A percentile compares a stretch with the other conserved stretches of the same genome.
phyloP scores from a whole-genome alignment of 2,888 invertebrate species.

The Hypena proboscidalis region DNA sequence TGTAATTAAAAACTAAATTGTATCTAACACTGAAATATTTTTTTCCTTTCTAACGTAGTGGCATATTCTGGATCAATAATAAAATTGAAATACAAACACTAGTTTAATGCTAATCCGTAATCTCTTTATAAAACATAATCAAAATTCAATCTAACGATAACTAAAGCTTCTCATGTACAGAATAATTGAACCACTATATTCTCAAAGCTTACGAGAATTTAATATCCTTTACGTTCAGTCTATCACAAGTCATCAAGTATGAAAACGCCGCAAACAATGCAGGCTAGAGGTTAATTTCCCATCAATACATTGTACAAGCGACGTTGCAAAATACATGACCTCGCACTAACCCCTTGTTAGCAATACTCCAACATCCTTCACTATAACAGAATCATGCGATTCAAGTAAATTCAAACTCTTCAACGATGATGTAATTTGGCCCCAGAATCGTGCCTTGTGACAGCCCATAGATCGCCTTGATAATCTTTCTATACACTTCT shows the following conservation, averaged over 20 bases:
- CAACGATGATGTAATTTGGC: not conserved
- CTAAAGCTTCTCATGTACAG: no score
- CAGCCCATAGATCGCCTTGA: not conserved
- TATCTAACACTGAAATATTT: no score
- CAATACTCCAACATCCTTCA: constrained; percentile 14
- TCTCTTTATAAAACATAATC: no score
- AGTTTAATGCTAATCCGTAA: no score
- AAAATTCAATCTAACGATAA: no score
- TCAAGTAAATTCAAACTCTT: not conserved
- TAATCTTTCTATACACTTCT: no score
- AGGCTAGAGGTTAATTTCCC: constrained; percentile 41
- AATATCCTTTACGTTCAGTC: constrained; percentile 23
- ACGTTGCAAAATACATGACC: constrained; percentile 23
- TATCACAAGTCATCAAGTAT: constrained; percentile 35
- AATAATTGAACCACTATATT: not conserved
- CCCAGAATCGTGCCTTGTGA: not conserved
- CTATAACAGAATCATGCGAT: not conserved
- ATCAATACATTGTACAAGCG: constrained; percentile 30
- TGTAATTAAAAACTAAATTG: no score
- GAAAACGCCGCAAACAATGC: constrained; percentile 34
- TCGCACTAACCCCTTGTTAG: constrained; percentile 19
- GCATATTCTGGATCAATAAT: no score
- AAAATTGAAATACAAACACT: no score
- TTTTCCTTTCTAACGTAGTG: no score
- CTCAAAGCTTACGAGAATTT: constrained; percentile 18